Evolutionary conservation across 2,113 vertebrate species (phyloP), one percentile per base, ranked within the genome.

Genomic region (Ciconia boyciana): DNA sequence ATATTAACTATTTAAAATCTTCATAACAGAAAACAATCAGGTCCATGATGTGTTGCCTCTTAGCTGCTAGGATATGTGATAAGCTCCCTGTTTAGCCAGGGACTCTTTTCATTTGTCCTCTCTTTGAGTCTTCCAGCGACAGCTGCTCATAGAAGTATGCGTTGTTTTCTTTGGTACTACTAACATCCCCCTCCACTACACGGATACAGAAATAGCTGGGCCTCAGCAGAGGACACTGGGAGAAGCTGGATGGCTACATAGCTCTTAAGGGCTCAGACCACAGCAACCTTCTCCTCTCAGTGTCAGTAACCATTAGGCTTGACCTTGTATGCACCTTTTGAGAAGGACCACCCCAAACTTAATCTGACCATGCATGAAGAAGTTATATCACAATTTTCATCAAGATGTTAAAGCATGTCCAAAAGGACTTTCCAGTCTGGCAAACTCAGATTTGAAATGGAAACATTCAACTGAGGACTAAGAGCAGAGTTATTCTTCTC

Each of bases 141-240:
- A 18, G 10, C 9, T 85, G 21, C 4, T 19, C 2, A 2, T 6
- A 39, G n/a, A 82, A 71, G 8, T 13, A 28, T 2, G 2, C 3
- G 46, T 8, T 62, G 13, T 80, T 87, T 91, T 36, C 12, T 18
- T 71, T 69, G 12, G 10, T 83, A n/a, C 6, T 10, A 14, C 6
- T n/a, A 29, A 7, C 39, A 48, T 21, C 18, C 8, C 5, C 11
- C 7, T 64, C 18, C 22, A 15, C 34, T 61, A n/a, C 32, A 55
- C 19, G 58, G 29, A 19, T 52, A 49, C 9, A 77, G 39, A 80
- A 91, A 74, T 34, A 74, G 17, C 19, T 46, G 39, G 9, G 12
- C 11, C 31, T 77, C 24, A 76, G 18, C 58, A 87, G 26, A 69
- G 8, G 31, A 51, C 14, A 9, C 13, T 43, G 25, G 9, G 18